Evolutionary conservation across 2,797 vertebrate genomes (phyloP), one percentile per base, ranked within the genome.

Genomic region (Dipus sagitta): DNA sequence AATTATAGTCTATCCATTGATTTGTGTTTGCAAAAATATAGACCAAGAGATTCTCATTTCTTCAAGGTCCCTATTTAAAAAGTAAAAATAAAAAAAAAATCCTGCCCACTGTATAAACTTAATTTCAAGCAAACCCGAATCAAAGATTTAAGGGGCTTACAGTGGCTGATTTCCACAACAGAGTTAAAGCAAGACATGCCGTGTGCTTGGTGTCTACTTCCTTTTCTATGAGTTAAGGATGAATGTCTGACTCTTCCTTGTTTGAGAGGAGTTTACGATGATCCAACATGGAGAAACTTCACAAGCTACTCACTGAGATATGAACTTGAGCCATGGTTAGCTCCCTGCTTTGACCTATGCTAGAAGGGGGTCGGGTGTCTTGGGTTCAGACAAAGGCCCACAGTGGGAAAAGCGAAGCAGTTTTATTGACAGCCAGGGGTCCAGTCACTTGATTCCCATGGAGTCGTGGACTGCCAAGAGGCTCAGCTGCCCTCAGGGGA

Each of bases 11-110:
- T 89, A 78, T 26, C n/a, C 26, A 62, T 52, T 93, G 47, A 85
- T 86, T 76, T 47, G 9, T 38, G 92, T 92, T 95, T 87, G 92
- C 52, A 89, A 86, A 91, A 95, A 77, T 71, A 92, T 11, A 23
- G n/a, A 64, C 77, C 42, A 75, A 92, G 38, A 87, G 21, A 24
- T 32, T 94, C 85, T 90, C 11, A 70, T 34, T 52, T 58, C 76
- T 65, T 95, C 85, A 77, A 79, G 81, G 17, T 85, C 82, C 23
- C 24, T 92, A 60, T 52, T 65, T 58, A 58, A 58, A 58, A 58
- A 58, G 9, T 38, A 47, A 47, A 47, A 47, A 47, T 47, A 54
- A 54, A 54, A 54, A 54, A 54, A 75, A 83, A 65, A 47, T 78
- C 90, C 30, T 88, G 32, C 30, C 24, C 64, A 81, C 65, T 52